These are phyloP conservation scores for Cremastinae sp. DNA, from an alignment of 2,888 invertebrate genomes.

Conservation along the genomic window DNA sequence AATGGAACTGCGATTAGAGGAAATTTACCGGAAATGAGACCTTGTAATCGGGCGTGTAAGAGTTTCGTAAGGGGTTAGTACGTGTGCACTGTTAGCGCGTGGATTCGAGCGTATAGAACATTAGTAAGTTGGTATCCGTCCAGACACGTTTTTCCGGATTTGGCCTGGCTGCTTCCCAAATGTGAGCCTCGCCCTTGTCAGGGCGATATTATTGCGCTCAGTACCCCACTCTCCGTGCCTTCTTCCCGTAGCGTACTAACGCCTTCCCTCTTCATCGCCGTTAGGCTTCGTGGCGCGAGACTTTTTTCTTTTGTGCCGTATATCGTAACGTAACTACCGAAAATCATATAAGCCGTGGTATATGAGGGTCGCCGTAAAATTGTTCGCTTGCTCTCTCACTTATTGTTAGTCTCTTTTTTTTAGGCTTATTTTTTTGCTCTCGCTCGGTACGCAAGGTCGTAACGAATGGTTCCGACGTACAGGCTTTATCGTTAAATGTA, in stretches of 20 bases:
- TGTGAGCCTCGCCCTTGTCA: conserved; percentile 54
- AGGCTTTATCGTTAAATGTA: conserved; percentile 67
- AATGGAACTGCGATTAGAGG: too few species aligned
- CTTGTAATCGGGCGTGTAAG: too few species aligned
- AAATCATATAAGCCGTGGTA: conserved; percentile 50
- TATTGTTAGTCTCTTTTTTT: too few species aligned
- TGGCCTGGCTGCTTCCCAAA: conserved; percentile 72
- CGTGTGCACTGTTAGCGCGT: conserved; percentile 31
- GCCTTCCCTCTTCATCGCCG: conserved; percentile 7
- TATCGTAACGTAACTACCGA: conserved; percentile 51
- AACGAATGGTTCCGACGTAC: conserved; percentile 18
- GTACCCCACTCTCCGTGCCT: conserved; percentile 10
- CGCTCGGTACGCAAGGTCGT: conserved; percentile 2
- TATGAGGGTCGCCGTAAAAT: conserved; percentile 47
- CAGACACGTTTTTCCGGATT: conserved; percentile 73
- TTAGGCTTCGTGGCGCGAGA: conserved; percentile 20
- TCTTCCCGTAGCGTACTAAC: neutral
- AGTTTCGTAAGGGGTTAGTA: neutral
- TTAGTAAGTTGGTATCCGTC: conserved; percentile 74
- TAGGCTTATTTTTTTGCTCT: conserved; percentile 5
- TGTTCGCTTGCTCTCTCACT: conserved; percentile 36
- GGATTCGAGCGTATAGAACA: conserved; percentile 65
- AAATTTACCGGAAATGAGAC: too few species aligned
- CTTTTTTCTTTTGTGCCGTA: neutral
- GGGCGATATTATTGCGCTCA: conserved; percentile 57